Conservation (phyloP, 2,888 invertebrate genomes). For the Drosophila tripunctata region DNA sequence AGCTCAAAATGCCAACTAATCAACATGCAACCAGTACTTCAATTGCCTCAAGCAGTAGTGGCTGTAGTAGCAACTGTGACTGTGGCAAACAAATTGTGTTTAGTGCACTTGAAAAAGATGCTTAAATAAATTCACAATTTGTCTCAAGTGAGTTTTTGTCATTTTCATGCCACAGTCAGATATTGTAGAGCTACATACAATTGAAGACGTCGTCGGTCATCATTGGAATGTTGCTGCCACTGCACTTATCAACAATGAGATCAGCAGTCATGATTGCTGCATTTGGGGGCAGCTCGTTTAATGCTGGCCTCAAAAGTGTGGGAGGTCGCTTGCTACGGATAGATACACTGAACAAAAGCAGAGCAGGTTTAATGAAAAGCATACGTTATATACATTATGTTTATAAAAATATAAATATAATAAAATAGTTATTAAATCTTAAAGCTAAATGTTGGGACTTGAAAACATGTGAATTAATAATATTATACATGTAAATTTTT, state of each 20-base stretch:
- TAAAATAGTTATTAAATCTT: too few relatives aligned
- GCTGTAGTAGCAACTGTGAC: background rate
- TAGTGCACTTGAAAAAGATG: conserved; percentile 64
- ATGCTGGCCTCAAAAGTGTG: conserved; percentile 63
- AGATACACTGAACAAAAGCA: background rate
- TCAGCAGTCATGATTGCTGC: conserved; percentile 58
- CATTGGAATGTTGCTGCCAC: conserved; percentile 43
- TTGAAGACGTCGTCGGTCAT: conserved; percentile 53
- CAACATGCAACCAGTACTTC: conserved; percentile 31
- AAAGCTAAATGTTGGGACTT: too few relatives aligned
- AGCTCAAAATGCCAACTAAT: conserved; percentile 20
- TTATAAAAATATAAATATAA: too few relatives aligned
- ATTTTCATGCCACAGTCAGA: conserved; percentile 63
- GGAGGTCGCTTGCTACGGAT: conserved; percentile 61
- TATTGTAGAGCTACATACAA: conserved; percentile 27
- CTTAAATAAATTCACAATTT: conserved; percentile 77
- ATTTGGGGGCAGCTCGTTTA: conserved; percentile 6
- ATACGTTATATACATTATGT: too few relatives aligned
- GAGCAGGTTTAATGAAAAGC: background rate
- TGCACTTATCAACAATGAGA: conserved; percentile 52
- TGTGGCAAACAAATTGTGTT: conserved; percentile 62
- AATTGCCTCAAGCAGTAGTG: conserved; percentile 35
- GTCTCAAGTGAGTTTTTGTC: conserved; percentile 79
- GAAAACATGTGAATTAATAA: too few relatives aligned
- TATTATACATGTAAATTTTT: too few relatives aligned